Evolutionary conservation across 2,888 invertebrate species (phyloP).

Genomic region (Labia minor): DNA sequence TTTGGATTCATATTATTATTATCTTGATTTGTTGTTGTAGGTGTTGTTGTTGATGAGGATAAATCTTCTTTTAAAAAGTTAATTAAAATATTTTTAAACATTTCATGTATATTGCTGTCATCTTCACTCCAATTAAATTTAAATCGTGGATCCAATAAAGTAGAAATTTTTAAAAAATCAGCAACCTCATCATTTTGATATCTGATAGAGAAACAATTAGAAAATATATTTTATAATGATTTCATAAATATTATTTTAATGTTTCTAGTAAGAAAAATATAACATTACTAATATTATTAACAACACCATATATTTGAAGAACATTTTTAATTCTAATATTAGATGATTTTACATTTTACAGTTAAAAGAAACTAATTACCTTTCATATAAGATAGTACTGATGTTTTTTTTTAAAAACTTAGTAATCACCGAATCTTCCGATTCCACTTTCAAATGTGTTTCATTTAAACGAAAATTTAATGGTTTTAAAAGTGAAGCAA

Average conservation of each 20-base stretch:
- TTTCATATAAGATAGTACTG: slow-evolving; percentile 33
- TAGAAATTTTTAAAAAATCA: slow-evolving; percentile 38
- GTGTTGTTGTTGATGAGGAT: no score
- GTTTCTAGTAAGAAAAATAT: no score
- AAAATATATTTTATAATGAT: not conserved
- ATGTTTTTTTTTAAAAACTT: slow-evolving; percentile 36
- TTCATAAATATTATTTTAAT: not conserved
- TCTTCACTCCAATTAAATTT: not conserved
- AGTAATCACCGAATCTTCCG: slow-evolving; percentile 34
- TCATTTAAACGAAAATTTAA: slow-evolving; percentile 41
- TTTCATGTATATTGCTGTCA: not conserved
- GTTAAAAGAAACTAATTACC: no score
- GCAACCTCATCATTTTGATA: slow-evolving; percentile 36
- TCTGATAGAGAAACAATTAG: slow-evolving; percentile 31
- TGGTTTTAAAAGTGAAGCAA: slow-evolving; percentile 41
- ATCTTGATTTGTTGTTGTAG: not conserved
- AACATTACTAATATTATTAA: no score
- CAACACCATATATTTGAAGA: no score
- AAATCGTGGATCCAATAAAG: slow-evolving; percentile 38
- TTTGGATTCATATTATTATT: not conserved
- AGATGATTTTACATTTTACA: no score
- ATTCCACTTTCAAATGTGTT: slow-evolving; percentile 37
- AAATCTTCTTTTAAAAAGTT: not conserved
- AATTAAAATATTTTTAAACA: not conserved
- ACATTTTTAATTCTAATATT: no score